These are phyloP conservation scores for Chloromyia formosa DNA, from an alignment of 2,888 invertebrate genomes.

Conservation along the genomic window DNA sequence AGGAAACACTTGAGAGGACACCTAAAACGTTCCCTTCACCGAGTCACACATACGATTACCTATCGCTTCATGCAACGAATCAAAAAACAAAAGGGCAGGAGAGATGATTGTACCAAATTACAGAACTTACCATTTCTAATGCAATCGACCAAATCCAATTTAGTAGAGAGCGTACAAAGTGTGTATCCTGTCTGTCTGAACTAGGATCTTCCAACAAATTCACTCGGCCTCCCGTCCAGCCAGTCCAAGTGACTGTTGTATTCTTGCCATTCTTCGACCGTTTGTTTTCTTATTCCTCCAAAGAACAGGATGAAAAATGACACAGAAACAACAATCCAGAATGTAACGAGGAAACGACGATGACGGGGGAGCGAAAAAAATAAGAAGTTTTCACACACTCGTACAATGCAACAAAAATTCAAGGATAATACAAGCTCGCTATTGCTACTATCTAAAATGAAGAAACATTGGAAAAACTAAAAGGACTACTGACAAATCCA, in stretches of 20 bases:
- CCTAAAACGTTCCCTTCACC: neutral
- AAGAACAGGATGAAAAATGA: conserved; percentile 24
- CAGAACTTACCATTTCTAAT: neutral
- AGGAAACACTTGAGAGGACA: neutral
- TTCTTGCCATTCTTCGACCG: neutral
- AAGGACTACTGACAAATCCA: neutral
- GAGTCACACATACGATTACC: neutral
- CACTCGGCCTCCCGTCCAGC: neutral
- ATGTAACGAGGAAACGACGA: neutral
- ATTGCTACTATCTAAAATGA: too few species aligned
- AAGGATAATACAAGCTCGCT: neutral
- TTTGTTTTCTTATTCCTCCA: neutral
- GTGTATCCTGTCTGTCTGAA: neutral
- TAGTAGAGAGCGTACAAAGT: neutral
- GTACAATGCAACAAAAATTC: neutral
- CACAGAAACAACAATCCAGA: conserved; percentile 1
- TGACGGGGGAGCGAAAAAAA: too few species aligned
- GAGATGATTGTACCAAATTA: neutral
- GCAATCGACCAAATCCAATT: conserved; percentile 8
- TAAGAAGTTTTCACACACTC: too few species aligned
- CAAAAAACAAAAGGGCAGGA: neutral
- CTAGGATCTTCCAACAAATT: neutral
- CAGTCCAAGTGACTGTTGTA: neutral
- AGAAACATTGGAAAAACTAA: too few species aligned
- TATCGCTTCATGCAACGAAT: neutral